Evolutionary conservation across 2,797 vertebrate species (phyloP), one percentile per base, ranked within the genome.

Genomic region (Eulemur coronatus): DNA sequence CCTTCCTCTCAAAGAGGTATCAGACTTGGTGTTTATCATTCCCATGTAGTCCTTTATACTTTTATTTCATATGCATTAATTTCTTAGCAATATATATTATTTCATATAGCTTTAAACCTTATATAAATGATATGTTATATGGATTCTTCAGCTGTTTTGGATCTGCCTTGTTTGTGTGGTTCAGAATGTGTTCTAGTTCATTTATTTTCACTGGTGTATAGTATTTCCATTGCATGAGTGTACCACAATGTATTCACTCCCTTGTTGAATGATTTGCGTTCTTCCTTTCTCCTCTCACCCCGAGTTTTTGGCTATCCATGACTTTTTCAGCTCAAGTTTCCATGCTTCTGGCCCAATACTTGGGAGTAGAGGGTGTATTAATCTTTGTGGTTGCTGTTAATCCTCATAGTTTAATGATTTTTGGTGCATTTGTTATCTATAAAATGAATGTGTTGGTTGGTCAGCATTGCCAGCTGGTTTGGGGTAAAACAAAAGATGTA

Each of bases 81-180:
- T 96, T 38, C 7, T 76, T 69, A 76, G 86, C 50, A 52, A 28
- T 30, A 18, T 89, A 26, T 80, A n/a, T 41, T 61, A 33, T 61
- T 89, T 90, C 48, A n/a, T 22, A 46, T 73, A 35, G 76, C 87
- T 90, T 90, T 59, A 79, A 91, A 81, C 38, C 89, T 67, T 73
- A 70, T 38, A n/a, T 80, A 35, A 85, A n/a, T 43, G 20, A n/a
- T 69, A 72, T 26, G 38, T 17, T 73, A 2, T 28, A 43, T 91
- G 3, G 57, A 70, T 95, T 80, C 11, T n/a, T 89, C 7, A 63
- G 2, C 20, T 52, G 24, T 38, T 70, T 94, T 81, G 43, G 26
- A 28, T 65, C 28, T 46, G 8, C 78, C 20, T 52, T 91, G 35
- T 57, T 46, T 46, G 57, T 59, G 57, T 12, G 35, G 26, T 50